Evolutionary conservation across 2,797 vertebrate genomes (phyloP).

Genomic region (Halcyon smyrnensis): DNA sequence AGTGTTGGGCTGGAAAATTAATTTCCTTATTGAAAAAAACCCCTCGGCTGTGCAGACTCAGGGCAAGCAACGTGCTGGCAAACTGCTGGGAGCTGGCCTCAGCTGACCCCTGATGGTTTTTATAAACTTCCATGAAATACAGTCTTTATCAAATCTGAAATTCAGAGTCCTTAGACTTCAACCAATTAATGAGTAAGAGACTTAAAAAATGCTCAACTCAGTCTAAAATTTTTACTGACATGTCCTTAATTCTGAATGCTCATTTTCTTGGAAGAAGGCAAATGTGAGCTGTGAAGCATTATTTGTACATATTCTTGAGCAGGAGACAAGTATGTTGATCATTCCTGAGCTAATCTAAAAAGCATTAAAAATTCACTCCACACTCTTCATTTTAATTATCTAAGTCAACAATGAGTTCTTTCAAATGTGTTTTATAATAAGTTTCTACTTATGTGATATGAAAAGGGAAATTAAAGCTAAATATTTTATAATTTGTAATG

Average conservation of each 20-base stretch:
- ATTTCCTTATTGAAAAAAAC: background rate
- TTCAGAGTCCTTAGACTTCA: background rate
- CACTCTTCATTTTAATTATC: constrained; percentile 74
- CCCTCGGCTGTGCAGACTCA: background rate
- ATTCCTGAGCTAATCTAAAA: constrained; percentile 56
- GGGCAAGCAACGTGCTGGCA: background rate
- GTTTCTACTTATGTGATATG: constrained; percentile 50
- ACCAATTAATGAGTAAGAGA: constrained; percentile 12
- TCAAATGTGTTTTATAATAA: constrained; percentile 69
- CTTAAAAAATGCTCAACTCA: background rate
- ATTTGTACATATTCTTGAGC: constrained; percentile 41
- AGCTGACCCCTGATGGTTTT: background rate
- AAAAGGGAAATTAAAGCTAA: constrained; percentile 77
- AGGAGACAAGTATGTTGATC: constrained; percentile 49
- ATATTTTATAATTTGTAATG: constrained; percentile 75
- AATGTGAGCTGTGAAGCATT: constrained; percentile 29
- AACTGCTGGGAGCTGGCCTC: background rate
- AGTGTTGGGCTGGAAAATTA: background rate
- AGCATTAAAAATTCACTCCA: constrained; percentile 72
- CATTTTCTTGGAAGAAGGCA: constrained; percentile 22
- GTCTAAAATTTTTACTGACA: constrained; percentile 24
- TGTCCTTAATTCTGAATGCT: constrained; percentile 17
- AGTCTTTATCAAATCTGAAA: background rate
- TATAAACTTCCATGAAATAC: background rate
- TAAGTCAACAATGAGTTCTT: constrained; percentile 71